Conservation (phyloP, 2,113 vertebrate genomes). For the Noturus placidus region DNA sequence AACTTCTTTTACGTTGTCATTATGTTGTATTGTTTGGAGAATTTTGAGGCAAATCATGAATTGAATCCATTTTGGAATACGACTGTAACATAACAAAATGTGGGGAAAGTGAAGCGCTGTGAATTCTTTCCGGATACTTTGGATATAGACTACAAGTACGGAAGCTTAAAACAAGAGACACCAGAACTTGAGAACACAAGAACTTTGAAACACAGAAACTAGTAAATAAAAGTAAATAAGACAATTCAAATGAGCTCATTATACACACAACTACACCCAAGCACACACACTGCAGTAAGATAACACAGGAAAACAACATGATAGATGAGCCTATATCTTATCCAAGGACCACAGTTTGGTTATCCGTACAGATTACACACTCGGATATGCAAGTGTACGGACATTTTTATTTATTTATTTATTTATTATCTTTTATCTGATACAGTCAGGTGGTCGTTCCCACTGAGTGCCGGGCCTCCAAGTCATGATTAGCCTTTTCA, state of each 20-base stretch:
- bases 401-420: background rate
- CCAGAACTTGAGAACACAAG: background rate
- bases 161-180: background rate
- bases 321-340: background rate
- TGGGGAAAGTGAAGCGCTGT: too few species aligned
- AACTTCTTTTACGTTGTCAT: too few species aligned
- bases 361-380: background rate
- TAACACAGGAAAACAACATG: background rate
- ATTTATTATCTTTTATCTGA: constrained; percentile 3
- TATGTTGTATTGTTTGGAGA: too few species aligned
- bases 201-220: background rate
- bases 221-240: constrained; percentile 13
- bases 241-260: background rate
- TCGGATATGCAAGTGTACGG: background rate
- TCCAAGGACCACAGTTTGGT: background rate
- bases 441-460: constrained; percentile 12
- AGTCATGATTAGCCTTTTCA: constrained; percentile 46
- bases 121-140: too few species aligned
- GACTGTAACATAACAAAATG: too few species aligned
- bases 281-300: background rate
- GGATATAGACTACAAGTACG: background rate
- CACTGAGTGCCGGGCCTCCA: constrained; percentile 13
- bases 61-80: too few species aligned
- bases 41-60: too few species aligned
- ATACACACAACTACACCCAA: background rate